Evolutionary conservation across 2,888 invertebrate species (phyloP).

Genomic region (Cephonodes hylas): DNA sequence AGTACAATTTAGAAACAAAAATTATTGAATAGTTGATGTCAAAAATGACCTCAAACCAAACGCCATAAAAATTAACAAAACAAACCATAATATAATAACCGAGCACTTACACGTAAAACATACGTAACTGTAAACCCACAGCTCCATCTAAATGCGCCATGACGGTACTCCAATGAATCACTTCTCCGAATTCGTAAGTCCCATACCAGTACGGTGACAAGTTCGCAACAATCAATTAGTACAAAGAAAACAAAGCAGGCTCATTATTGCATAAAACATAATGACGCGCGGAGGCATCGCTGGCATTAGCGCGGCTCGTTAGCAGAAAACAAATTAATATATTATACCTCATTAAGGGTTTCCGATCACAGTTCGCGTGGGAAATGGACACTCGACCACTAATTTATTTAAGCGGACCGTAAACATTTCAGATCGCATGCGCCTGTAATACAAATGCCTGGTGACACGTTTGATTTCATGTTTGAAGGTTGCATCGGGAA

Average conservation of each 20-base stretch:
- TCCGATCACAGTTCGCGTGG: constrained; percentile 65
- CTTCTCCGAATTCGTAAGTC: not conserved
- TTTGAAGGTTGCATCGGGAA: constrained; percentile 15
- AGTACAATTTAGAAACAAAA: too few relatives aligned
- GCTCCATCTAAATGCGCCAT: not conserved
- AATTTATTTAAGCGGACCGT: constrained; percentile 37
- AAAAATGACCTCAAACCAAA: too few relatives aligned
- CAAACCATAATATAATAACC: too few relatives aligned
- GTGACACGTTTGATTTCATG: constrained; percentile 19
- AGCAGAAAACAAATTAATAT: constrained; percentile 76
- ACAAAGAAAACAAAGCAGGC: constrained; percentile 32
- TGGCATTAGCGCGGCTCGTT: constrained; percentile 66
- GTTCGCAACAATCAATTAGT: constrained; percentile 20
- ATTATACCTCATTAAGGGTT: constrained; percentile 58
- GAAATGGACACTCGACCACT: constrained; percentile 44
- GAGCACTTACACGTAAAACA: too few relatives aligned
- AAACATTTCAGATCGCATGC: constrained; percentile 29
- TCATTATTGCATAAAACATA: constrained; percentile 48
- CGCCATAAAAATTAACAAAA: too few relatives aligned
- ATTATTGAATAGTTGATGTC: too few relatives aligned
- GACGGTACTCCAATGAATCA: not conserved
- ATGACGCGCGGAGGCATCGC: constrained; percentile 43
- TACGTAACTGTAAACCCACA: too few relatives aligned
- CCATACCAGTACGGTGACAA: not conserved
- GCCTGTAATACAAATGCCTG: constrained; percentile 26